A percentile compares a stretch with the other conserved stretches of the same genome.
These are phyloP conservation scores for Beaufortia kweichowensis DNA, from an alignment of 2,113 vertebrate genomes.

Conservation along the genomic window DNA sequence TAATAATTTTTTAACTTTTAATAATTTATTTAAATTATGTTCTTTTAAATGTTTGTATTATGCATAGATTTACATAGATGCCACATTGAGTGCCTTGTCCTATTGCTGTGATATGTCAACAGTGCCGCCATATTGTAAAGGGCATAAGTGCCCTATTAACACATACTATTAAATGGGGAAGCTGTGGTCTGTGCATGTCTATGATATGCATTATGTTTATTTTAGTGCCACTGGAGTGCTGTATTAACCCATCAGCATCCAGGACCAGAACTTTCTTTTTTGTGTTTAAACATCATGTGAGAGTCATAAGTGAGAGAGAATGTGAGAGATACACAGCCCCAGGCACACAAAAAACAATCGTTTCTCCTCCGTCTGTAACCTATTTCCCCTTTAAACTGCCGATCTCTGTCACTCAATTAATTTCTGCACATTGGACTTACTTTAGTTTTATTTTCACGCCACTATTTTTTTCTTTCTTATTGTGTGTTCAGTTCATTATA, in stretches of 20 bases:
- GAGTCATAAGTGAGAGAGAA: conserved; percentile 11
- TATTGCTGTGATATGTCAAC: too few species aligned
- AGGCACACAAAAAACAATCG: conserved; percentile 64
- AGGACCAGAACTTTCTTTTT: background rate
- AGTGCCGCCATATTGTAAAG: too few species aligned
- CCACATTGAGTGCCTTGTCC: too few species aligned
- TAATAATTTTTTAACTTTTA: too few species aligned
- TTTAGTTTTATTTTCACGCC: background rate
- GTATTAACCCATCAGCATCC: conserved; percentile 2
- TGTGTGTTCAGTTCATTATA: background rate
- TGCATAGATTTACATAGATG: too few species aligned
- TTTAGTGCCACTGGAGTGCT: too few species aligned
- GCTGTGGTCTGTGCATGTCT: background rate
- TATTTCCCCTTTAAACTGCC: conserved; percentile 63
- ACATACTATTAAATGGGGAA: too few species aligned
- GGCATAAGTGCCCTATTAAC: too few species aligned
- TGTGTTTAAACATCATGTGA: conserved; percentile 25
- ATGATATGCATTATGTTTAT: background rate
- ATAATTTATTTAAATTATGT: too few species aligned
- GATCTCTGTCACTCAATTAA: conserved; percentile 71
- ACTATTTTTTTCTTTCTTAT: conserved; percentile 2
- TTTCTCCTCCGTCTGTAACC: conserved; percentile 61
- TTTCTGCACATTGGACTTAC: conserved; percentile 58
- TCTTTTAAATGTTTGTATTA: too few species aligned
- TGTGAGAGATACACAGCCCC: conserved; percentile 52